Base-by-base conservation (phyloP, 2,113 vertebrate genomes). In the Bucco capensis region DNA sequence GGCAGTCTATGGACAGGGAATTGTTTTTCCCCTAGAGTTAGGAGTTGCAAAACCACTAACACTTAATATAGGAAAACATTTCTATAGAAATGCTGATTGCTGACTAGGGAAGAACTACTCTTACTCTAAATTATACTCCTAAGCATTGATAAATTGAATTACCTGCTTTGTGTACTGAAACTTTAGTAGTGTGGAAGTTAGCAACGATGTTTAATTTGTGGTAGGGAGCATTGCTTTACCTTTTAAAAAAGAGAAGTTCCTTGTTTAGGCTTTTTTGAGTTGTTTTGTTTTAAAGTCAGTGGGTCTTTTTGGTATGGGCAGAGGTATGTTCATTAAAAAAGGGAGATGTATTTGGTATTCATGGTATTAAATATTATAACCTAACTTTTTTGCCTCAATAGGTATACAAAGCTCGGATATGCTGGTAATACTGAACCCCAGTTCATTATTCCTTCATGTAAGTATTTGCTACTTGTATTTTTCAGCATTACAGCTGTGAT, bases 371-470 rank as follows among this genome's bases (percentile, higher is more conserved):
- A 27, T 92, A 47, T 30, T 67, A 23, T 46, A 93, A 82, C 27
- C 2, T 11, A 25, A 12, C 38, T 17, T 61, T 91, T 96, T 97
- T 89, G 2, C 16, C 24, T 98, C 97, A 18, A 65, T 95, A 99
- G 99, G 75, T 99, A 99, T 94, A 99, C 99, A 90, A 99, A 99
- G 96, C 97, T 99, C 17, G 99, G 99, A 73, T 99, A 99, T 97
- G 99, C 99, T 49, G 99, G 99, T 94, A 99, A 99, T 97, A 99
- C 99, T 73, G 99, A 99, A 71, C 99, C 99, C 75, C 99, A 99
- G 97, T 99, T 99, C 97, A 99, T 99, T 95, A 98, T 99, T 95
- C 99, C 99, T 89, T 99, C 99, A 96, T 99, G 99, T 99, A 97
- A 99, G 99, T 98, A 93, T 94, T 76, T 93, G 37, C 77, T 78